Conservation (phyloP, 2,113 vertebrate species). For the Alosa alosa region DNA sequence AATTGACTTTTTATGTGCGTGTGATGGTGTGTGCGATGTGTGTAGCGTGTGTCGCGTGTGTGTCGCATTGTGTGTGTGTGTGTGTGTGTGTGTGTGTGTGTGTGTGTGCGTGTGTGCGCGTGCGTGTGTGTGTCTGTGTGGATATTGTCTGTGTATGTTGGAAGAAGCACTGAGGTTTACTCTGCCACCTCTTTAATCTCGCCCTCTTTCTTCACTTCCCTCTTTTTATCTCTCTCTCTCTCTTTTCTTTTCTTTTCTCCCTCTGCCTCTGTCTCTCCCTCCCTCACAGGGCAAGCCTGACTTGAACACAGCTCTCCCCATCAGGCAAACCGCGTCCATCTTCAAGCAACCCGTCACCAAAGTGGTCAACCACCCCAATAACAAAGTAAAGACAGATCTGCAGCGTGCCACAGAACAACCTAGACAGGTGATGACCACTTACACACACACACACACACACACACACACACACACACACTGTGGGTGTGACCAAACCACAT, state of each 20-base stretch:
- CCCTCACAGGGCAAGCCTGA: constrained; percentile 77
- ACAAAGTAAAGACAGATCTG: constrained; percentile 81
- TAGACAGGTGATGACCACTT: constrained; percentile 69
- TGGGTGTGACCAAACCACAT: neutral
- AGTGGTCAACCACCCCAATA: constrained; percentile 82
- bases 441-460: neutral
- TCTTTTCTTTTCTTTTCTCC: neutral
- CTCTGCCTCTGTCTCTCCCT: constrained; percentile 5
- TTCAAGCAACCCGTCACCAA: constrained; percentile 87
- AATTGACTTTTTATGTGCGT: neutral
- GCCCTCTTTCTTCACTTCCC: neutral
- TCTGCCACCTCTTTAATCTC: neutral
- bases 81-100: neutral
- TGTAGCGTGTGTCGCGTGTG: neutral
- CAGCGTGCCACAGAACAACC: constrained; percentile 81
- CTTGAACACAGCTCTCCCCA: constrained; percentile 81
- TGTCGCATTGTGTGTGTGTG: neutral
- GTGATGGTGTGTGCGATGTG: neutral
- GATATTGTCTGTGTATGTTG: neutral
- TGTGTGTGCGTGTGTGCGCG: neutral
- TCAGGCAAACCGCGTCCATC: constrained; percentile 84
- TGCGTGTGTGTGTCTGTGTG: too few relatives aligned
- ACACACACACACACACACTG: neutral
- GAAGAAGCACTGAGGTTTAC: neutral
- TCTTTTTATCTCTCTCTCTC: neutral